Evolutionary conservation across 2,888 invertebrate genomes (phyloP), one percentile per base, ranked within the genome.

Genomic region (Drosophila mulleri): DNA sequence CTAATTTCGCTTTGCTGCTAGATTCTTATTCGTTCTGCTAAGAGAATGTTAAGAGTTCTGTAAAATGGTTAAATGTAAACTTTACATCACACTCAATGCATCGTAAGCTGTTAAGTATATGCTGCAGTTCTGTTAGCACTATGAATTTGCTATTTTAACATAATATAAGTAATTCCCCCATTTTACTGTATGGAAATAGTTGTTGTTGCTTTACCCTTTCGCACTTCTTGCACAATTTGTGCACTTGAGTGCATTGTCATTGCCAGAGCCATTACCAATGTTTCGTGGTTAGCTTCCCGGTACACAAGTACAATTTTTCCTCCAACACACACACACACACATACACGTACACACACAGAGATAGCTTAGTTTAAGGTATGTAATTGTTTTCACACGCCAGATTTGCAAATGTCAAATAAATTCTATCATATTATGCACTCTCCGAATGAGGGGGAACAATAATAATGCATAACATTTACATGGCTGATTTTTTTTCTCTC

Each of bases 331-430:
- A 18, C 12, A 12, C 39, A 11, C n/a, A 3, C 2, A 32, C 20
- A 42, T 5, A 16, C 16, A 37, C 29, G 5, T 5, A 14, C 16
- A 26, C 14, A 20, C 5, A 16, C 11, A n/a, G 0, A 50, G 5
- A n/a, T 47, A 64, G 54, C n/a, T 48, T 45, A 48, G 56, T 63
- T 72, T 57, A 39, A 60, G 54, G 58, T 67, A 70, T 86, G 75
- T 86, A 83, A 85, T 88, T 86, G 88, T 79, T 86, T 83, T 84
- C 89, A 85, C 87, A 86, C 89, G 77, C 62, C 79, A 86, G 80
- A 88, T 75, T 87, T 78, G 65, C 75, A 71, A 79, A 76, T 80
- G 80, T 82, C 80, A 89, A 82, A 82, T 80, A 83, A 86, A 88
- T 77, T 79, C 72, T 73, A 67, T 62, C 77, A 81, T 73, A 86